phyloP scores from a whole-genome alignment of 2,888 invertebrate species.

The Phytoseiulus persimilis region DNA sequence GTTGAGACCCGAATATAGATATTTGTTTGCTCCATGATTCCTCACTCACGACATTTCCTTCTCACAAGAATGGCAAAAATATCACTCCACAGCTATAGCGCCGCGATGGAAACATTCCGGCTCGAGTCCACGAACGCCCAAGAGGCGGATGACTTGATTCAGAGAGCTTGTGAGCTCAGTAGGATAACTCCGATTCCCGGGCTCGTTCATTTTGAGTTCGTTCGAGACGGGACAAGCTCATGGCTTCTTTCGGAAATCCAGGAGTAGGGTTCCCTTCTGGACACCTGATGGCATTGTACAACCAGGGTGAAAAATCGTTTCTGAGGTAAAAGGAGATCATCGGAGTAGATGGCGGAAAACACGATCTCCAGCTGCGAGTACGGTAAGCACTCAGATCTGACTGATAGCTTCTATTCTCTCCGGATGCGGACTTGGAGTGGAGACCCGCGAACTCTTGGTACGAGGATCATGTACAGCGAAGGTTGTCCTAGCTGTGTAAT shows the following conservation, averaged over 20 bases:
- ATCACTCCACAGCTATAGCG: background rate
- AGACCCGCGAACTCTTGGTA: no score
- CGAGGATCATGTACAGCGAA: no score
- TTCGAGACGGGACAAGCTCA: no score
- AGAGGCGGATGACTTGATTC: background rate
- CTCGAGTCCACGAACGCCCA: background rate
- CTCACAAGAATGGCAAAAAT: background rate
- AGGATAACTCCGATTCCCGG: background rate
- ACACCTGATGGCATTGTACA: background rate
- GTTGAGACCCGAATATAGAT: no score
- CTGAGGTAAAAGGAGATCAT: background rate
- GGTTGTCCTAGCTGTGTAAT: no score
- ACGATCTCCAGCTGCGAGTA: constrained; percentile 9
- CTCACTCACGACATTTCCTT: no score
- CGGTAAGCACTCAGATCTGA: background rate
- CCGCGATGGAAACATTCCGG: background rate
- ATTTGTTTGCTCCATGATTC: no score
- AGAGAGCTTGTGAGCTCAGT: constrained; percentile 19
- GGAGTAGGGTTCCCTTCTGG: background rate
- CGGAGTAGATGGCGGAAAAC: constrained; percentile 9
- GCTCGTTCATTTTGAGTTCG: background rate
- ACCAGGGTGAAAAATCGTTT: background rate
- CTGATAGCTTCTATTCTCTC: no score
- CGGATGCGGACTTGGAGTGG: no score
- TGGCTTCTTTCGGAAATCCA: background rate